These are phyloP conservation scores for Micromussa lordhowensis DNA, from an alignment of 92 coral and sea anemone species.

Conservation along the genomic window DNA sequence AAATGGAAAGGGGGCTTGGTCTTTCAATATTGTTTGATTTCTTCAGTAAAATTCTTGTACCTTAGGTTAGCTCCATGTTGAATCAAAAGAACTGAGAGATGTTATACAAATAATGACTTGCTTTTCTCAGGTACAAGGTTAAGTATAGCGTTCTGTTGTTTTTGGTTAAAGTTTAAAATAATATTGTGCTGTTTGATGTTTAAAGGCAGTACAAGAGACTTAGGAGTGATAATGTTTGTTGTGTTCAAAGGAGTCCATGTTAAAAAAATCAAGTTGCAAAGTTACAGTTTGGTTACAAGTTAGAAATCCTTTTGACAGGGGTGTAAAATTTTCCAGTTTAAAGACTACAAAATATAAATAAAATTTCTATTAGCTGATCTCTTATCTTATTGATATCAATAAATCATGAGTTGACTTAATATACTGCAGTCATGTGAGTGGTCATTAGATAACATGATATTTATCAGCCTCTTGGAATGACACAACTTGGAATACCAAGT, in stretches of 20 bases:
- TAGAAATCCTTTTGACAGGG: background rate
- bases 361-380: background rate
- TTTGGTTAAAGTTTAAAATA: background rate
- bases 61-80: no score
- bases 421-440: background rate
- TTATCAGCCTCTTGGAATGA: background rate
- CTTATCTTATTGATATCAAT: background rate
- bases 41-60: slow-evolving; percentile 13
- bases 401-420: slow-evolving; percentile 17
- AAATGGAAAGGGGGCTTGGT: slow-evolving; percentile 45
- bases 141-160: background rate
- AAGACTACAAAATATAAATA: background rate
- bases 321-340: background rate
- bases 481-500: background rate
- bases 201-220: slow-evolving; percentile 3
- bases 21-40: slow-evolving; percentile 46
- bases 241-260: background rate
- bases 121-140: slow-evolving; percentile 8
- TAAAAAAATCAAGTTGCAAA: background rate
- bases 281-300: slow-evolving; percentile 8
- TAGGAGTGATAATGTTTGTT: background rate
- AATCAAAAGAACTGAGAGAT: no score
- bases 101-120: no score
- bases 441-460: background rate
- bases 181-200: slow-evolving; percentile 4